Evolutionary conservation across 2,113 vertebrate genomes (phyloP), one percentile per base, ranked within the genome.

Genomic region (Aspidoscelis tigris): DNA sequence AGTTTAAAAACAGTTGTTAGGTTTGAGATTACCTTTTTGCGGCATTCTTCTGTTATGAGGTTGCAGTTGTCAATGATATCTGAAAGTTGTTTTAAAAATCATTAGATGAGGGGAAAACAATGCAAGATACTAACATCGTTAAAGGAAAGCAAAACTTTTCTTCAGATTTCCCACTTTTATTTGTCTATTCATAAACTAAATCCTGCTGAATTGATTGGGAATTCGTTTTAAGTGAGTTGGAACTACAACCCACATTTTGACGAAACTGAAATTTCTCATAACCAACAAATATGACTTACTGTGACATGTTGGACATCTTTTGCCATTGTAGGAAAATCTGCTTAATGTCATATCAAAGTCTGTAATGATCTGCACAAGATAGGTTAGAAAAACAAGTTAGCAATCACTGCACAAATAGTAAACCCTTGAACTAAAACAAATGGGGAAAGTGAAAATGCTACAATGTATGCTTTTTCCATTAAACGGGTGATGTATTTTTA

Each of bases 321-420:
- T 99, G 66, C 98, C 99, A 90, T 98, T 97, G 93, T 97, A 90
- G 39, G 97, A 96, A 91, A 99, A 99, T 94, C 97, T 97, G 96
- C 98, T 99, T 90, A 99, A 94, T 50, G 98, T 99, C 98, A 99
- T 99, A 95, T 99, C 99, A 90, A 99, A 99, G 95, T 99, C 99
- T 93, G 99, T 99, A 95, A 99, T 99, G 91, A 99, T 96, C 99
- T 99, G 94, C 80, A 93, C 93, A 95, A 84, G 86, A 88, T 89
- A 86, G 93, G 92, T 93, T 33, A 33, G 85, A 88, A 93, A 91
- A 84, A 76, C 78, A 92, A 89, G 87, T 85, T 89, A 92, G 41
- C 80, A 0, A 4, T 81, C 85, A 88, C 41, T 85, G 87, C 79
- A 86, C 89, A 94, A 70, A 86, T 81, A 81, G 91, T 91, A 74